These are phyloP conservation scores for Sebastes minor DNA, from an alignment of 2,797 vertebrate species.

Conservation along the genomic window DNA sequence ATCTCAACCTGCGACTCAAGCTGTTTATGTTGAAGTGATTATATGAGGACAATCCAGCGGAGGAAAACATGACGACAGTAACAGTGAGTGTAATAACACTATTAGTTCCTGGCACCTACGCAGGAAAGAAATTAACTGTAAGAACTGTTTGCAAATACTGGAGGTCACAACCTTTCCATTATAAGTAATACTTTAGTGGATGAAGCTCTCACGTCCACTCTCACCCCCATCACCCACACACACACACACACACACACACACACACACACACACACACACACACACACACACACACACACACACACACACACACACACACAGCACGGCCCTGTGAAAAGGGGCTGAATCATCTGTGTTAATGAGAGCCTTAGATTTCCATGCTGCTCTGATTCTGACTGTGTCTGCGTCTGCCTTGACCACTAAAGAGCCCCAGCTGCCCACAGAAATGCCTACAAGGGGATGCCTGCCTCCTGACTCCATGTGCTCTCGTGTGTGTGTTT, in stretches of 20 bases:
- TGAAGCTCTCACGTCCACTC: slow-evolving; percentile 17
- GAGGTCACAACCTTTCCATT: slow-evolving; percentile 51
- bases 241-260: slow-evolving; percentile 13
- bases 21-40: slow-evolving; percentile 26
- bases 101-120: slow-evolving; percentile 25
- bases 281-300: slow-evolving; percentile 16
- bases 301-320: slow-evolving; percentile 6
- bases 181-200: slow-evolving; percentile 22
- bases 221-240: not conserved
- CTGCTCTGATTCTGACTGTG: slow-evolving; percentile 62
- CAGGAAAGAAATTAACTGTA: slow-evolving; percentile 27
- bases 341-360: slow-evolving; percentile 75
- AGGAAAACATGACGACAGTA: slow-evolving; percentile 32
- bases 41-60: not conserved
- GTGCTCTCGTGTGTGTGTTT: slow-evolving; percentile 18
- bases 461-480: slow-evolving; percentile 51
- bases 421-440: slow-evolving; percentile 65
- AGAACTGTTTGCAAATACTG: slow-evolving; percentile 37
- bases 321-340: slow-evolving; percentile 47
- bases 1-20: not conserved
- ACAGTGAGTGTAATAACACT: slow-evolving; percentile 17
- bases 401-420: slow-evolving; percentile 71
- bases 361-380: slow-evolving; percentile 64
- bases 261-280: slow-evolving; percentile 18
- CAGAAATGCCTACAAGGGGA: slow-evolving; percentile 67